phyloP scores from a whole-genome alignment of 2,113 vertebrate genomes.

The Pogonocichla stellata region DNA sequence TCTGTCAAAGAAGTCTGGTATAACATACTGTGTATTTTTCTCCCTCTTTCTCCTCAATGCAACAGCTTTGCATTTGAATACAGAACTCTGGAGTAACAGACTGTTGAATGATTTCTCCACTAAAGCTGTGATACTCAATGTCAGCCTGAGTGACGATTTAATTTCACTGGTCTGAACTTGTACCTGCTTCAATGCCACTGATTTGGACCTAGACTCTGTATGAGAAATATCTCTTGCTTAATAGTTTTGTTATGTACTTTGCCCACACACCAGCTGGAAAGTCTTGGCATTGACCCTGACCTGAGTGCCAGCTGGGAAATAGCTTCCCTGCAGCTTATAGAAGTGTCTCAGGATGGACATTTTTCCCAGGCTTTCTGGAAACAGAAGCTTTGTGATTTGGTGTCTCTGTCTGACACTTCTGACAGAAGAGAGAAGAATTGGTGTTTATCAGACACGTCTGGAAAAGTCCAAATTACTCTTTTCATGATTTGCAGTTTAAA shows the following conservation, averaged over 20 bases:
- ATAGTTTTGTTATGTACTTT: background rate
- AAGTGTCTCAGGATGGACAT: background rate
- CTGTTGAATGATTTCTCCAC: background rate
- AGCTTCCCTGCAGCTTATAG: background rate
- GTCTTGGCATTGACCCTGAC: background rate
- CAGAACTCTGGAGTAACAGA: background rate
- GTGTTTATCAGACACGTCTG: background rate
- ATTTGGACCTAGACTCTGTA: background rate
- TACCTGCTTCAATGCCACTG: background rate
- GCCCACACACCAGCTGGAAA: background rate
- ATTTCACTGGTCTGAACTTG: background rate
- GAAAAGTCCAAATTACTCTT: background rate
- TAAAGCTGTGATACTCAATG: background rate
- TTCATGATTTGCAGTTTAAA: background rate
- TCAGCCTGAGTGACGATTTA: background rate
- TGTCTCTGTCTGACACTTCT: background rate
- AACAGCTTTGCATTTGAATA: background rate
- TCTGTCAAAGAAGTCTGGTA: background rate
- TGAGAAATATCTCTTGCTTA: background rate
- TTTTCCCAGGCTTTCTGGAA: background rate
- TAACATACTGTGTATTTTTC: background rate
- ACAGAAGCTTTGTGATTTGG: background rate
- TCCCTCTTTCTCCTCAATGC: background rate
- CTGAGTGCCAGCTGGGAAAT: background rate
- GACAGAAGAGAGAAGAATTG: background rate